Conservation (phyloP, 1,140 invertebrate species). For the Oppia nitens region DNA sequence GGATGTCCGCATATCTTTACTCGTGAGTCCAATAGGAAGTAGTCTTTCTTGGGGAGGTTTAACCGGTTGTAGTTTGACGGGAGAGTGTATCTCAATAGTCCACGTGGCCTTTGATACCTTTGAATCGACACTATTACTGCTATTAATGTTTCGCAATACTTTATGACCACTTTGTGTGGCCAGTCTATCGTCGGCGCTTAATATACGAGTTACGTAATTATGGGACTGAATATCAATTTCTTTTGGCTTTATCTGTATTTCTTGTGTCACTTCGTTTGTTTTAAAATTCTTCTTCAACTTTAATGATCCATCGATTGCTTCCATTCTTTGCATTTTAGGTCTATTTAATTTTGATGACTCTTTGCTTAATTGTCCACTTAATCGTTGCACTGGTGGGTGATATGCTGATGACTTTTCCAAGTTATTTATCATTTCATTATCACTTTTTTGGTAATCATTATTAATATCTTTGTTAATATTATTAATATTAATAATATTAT, state of each 20-base stretch:
- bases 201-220: not conserved
- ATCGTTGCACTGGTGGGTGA: not conserved
- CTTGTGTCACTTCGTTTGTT: not conserved
- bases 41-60: conserved; percentile 35
- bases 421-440: no score
- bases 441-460: no score
- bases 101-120: not conserved
- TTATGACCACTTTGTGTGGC: not conserved
- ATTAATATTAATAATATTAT: no score
- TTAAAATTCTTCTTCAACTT: not conserved
- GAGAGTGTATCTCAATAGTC: not conserved
- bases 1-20: not conserved
- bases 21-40: conserved; percentile 42
- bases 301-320: not conserved
- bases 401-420: no score
- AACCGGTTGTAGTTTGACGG: not conserved
- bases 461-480: no score
- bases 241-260: not conserved
- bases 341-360: not conserved
- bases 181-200: not conserved
- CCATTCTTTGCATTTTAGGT: not conserved
- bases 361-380: not conserved
- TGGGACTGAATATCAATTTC: not conserved
- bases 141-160: not conserved
- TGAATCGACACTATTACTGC: not conserved